Evolutionary conservation across 92 coral and sea anemone species (phyloP).

Genomic region (Phenganax marumi): DNA sequence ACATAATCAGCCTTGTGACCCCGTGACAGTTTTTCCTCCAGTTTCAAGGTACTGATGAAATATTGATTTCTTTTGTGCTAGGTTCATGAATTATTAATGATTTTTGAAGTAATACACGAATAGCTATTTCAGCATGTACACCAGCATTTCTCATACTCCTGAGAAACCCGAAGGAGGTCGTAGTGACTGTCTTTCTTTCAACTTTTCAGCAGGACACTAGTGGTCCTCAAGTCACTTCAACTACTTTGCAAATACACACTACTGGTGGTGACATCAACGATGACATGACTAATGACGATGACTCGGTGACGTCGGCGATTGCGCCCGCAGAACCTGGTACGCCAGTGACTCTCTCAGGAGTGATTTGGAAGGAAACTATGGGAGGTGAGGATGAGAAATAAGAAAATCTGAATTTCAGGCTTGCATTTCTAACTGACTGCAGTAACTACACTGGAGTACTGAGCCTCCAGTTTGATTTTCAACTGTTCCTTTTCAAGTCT

Average conservation of each 20-base stretch:
- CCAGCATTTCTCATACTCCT: background rate
- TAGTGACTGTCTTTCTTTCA: background rate
- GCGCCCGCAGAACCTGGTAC: conserved; percentile 82
- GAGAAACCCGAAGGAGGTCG: conserved; percentile 24
- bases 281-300: conserved; percentile 47
- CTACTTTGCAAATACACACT: conserved; percentile 36
- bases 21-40: no score
- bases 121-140: background rate
- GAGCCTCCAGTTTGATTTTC: background rate
- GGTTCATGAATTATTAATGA: no score
- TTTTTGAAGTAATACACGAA: no score
- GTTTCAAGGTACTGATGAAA: no score
- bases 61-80: no score
- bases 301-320: conserved; percentile 48
- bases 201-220: background rate
- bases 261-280: conserved; percentile 42
- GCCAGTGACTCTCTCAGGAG: conserved; percentile 86
- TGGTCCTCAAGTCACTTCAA: conserved; percentile 32
- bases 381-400: conserved; percentile 60
- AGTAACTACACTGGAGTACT: background rate
- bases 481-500: background rate
- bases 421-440: background rate
- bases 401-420: background rate
- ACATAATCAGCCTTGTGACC: no score
- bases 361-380: conserved; percentile 85